Evolutionary conservation across 2,113 vertebrate genomes (phyloP), one percentile per base, ranked within the genome.

Genomic region (Scomber colias): DNA sequence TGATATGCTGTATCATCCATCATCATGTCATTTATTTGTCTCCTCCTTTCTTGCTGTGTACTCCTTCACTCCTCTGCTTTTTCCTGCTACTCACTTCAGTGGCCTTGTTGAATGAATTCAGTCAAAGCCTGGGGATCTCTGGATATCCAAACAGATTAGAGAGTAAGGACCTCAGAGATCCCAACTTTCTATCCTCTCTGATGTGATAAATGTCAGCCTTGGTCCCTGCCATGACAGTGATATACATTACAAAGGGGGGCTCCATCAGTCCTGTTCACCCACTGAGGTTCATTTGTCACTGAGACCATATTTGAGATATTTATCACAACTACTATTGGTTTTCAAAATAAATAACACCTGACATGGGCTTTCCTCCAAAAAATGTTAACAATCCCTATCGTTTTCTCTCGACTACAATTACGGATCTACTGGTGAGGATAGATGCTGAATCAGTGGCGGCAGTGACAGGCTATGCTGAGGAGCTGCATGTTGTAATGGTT

Each of bases 181-280:
- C n/a, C 57, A 56, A 73, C 69, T 73, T 85, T 87, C 45, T 77
- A 51, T 78, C 60, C 55, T 79, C 68, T 80, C 51, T 44, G 9
- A 71, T 71, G 70, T 88, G 89, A 93, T 81, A 85, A 89, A 90
- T 85, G 83, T 88, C 89, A 86, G 55, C 65, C 66, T 68, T 77
- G 77, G 49, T 78, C 88, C 87, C 57, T 76, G 57, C 70, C 46
- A 27, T 24, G 45, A 73, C 72, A 83, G 62, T 90, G 85, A 82
- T 53, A 71, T 69, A 45, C 40, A 81, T 74, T 65, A 79, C 71
- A 74, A 76, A 82, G 62, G 15, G 53, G 7, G 53, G 35, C 76
- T 83, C 45, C 67, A 83, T 84, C 79, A 84, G 67, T 54, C 12
- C 27, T 16, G 9, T 59, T 75, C 56, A 31, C 66, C 59, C 48